Base-by-base conservation (phyloP, 1,140 invertebrate genomes). In the Micrasema longulum region DNA sequence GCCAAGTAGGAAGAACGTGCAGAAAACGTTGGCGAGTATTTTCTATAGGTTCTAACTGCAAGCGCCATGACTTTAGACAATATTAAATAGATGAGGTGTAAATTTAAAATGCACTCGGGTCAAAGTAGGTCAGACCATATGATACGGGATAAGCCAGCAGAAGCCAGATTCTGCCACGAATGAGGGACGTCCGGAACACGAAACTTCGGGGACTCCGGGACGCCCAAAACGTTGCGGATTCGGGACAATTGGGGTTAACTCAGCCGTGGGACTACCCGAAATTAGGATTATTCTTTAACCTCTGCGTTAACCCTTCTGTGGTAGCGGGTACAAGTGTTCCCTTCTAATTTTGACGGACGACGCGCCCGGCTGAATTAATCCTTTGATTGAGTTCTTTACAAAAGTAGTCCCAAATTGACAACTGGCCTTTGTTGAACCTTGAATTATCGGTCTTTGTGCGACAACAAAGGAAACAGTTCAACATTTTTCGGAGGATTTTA, bases 281-380 rank as follows among this genome's bases (percentile, higher is more conserved):
- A 22, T 11, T 31, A 23, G 55, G 55, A 60, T 60, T 60, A 60
- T 64, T 64, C 60, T 64, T 64, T 23, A 64, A 64, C 60, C 41
- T 64, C 22, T 12, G n/a, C 43, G n/a, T 26, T 64, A 41, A 47
- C 41, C 43, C 60, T 64, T 64, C 26, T 64, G 60, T 41, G 60
- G 23, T 35, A 6, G n/a, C 60, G 18, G 16, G 60, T n/a, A 64
- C 60, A 23, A 47, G 43, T 14, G 38, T 47, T 35, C 41, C 60
- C 60, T 64, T 48, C 60, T 64, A 47, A 64, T 64, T 64, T 64
- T 47, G 43, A 45, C 41, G 60, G 43, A 64, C 14, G 60, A 26
- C 20, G 41, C 41, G 26, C 6, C 14, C 60, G 55, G 16, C 20
- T 20, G 41, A 6, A 14, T 26, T 47, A 64, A 64, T 64, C 60